A percentile compares a stretch with the other conserved stretches of the same genome.
Evolutionary conservation across 2,113 vertebrate species (phyloP).

Genomic region (Lepus americanus): DNA sequence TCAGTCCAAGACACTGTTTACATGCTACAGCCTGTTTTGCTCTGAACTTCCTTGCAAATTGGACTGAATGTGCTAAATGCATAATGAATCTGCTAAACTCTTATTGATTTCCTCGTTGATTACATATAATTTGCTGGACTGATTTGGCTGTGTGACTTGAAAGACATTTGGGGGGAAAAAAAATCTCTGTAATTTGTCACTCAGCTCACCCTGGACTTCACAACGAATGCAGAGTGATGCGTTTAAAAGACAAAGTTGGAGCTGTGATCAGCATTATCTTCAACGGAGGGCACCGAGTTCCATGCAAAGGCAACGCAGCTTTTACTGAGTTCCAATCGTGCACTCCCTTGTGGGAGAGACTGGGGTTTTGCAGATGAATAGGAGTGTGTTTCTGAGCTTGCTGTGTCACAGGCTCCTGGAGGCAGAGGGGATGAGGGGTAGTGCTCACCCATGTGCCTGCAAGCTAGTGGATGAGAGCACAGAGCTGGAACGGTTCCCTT

Average conservation of each 20-base stretch:
- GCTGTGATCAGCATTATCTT: neutral
- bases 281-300: neutral
- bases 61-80: constrained; percentile 74
- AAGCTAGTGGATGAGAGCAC: neutral
- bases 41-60: constrained; percentile 64
- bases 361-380: neutral
- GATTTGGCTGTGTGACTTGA: constrained; percentile 79
- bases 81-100: constrained; percentile 77
- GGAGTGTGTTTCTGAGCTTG: neutral
- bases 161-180: constrained; percentile 67
- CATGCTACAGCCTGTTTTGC: constrained; percentile 51
- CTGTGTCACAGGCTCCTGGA: neutral
- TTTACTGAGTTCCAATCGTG: neutral
- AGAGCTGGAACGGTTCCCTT: neutral
- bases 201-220: constrained; percentile 61
- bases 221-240: constrained; percentile 49
- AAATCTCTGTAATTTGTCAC: constrained; percentile 66
- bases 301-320: neutral
- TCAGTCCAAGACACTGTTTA: constrained; percentile 19
- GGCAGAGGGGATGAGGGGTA: rapidly evolving
- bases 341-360: neutral
- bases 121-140: constrained; percentile 80
- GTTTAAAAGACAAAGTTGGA: neutral
- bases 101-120: constrained; percentile 79
- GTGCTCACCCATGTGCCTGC: neutral